Base-by-base conservation (phyloP, 2,888 invertebrate species). In the Eupithecia exiguata region DNA sequence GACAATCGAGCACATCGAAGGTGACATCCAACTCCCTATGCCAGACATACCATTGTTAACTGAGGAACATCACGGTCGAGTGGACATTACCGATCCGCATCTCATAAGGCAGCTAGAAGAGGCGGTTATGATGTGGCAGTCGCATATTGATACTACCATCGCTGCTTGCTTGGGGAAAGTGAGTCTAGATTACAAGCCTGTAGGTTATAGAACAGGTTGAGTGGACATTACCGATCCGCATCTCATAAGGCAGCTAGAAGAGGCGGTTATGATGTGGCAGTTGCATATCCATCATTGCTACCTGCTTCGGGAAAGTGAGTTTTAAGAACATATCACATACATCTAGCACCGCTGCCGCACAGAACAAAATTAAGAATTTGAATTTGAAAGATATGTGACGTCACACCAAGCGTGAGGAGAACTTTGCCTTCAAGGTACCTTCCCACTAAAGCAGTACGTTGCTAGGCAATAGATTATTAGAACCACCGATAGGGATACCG, bases 1-100 rank as follows among this genome's bases (percentile, higher is more conserved):
- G 95, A 96, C 97, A 0, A 95, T 96, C 79, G 96, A 97, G 78
- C 97, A 97, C 84, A 95, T 97, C 10, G 97, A 97, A 86, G 96
- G 96, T n/a, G 97, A 97, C 77, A 95, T 96, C 58, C 95, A 96
- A 38, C 88, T 97, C 35, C 95, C 95, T 0, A 95, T 97, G 91
- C 96, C 96, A 0, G 93, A 95, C 72, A 94, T 96, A 69, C 93
- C 95, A 0, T 92, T 94, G 30, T 85, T 96, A 30, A 82, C 88
- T 0, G 88, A 85, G 36, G 89, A 92, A 3, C 84, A 89, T 0
- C 81, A 87, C 1, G 89, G 87, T 0, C 89, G 88, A 10, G 92
- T 94, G 30, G 84, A 93, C 61, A 84, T 95, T 0, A 84, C 92
- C 0, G 94, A 96, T 84, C 89, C 94, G 10, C 89, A 91, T 72